Evolutionary conservation across 2,888 invertebrate species (phyloP).

Genomic region (Noctua comes): DNA sequence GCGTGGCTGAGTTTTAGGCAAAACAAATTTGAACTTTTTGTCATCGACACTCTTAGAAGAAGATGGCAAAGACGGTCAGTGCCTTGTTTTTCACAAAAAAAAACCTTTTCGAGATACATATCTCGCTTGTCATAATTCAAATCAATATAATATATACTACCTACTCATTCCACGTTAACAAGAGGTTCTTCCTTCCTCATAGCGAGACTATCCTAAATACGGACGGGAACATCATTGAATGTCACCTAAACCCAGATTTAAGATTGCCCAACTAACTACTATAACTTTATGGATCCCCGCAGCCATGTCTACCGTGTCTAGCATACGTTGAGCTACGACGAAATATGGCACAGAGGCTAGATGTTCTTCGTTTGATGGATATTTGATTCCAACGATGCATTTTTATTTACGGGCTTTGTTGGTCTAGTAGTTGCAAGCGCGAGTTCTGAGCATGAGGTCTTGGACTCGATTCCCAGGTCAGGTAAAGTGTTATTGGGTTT

Average conservation of each 20-base stretch:
- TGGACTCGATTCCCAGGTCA: background rate
- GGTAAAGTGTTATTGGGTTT: background rate
- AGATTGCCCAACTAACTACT: constrained; percentile 20
- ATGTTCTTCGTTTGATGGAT: constrained; percentile 7
- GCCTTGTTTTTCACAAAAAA: background rate
- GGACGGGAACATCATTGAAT: background rate
- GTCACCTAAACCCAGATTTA: constrained; percentile 40
- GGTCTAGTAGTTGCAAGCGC: background rate
- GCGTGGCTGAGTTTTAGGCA: too few species aligned
- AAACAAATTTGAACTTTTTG: too few species aligned
- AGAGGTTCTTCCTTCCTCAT: background rate
- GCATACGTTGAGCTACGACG: background rate
- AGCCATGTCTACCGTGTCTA: constrained; percentile 1
- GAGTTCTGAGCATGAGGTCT: background rate
- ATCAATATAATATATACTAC: background rate
- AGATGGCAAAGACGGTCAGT: too few species aligned
- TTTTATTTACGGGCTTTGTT: background rate
- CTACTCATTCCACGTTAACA: background rate
- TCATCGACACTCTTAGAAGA: too few species aligned
- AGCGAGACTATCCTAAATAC: constrained; percentile 1
- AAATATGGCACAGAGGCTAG: background rate
- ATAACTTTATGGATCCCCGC: constrained; percentile 22
- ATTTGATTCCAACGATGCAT: background rate
- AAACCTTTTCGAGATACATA: background rate
- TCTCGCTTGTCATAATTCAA: background rate